Evolutionary conservation across 2,888 invertebrate species (phyloP).

Genomic region (Abrostola tripartita): DNA sequence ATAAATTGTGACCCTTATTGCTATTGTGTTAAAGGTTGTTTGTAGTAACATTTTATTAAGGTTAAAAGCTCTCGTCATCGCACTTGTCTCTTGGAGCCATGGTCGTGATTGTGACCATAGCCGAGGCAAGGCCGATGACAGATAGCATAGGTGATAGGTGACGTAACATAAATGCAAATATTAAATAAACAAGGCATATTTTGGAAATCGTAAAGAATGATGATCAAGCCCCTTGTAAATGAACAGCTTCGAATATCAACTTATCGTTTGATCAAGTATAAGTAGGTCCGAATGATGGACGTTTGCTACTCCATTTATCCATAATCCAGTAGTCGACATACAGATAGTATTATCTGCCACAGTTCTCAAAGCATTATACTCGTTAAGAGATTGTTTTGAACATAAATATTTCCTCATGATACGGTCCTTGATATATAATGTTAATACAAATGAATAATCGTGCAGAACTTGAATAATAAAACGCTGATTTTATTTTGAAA

Average conservation of each 20-base stretch:
- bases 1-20: constrained; percentile 38
- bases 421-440: constrained; percentile 27
- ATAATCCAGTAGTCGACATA: constrained; percentile 30
- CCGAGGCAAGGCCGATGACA: constrained; percentile 55
- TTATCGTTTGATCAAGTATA: constrained; percentile 5
- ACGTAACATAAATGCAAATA: constrained; percentile 49
- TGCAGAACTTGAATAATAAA: neutral
- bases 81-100: constrained; percentile 47
- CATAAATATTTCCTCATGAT: constrained; percentile 38
- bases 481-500: neutral
- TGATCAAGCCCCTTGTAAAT: constrained; percentile 8
- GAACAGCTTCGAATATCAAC: constrained; percentile 19
- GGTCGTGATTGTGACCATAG: constrained; percentile 60
- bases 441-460: constrained; percentile 1
- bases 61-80: constrained; percentile 61
- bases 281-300: constrained; percentile 9
- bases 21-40: constrained; percentile 34
- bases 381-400: constrained; percentile 25
- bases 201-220: constrained; percentile 20
- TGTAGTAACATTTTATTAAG: constrained; percentile 42
- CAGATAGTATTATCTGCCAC: constrained; percentile 39
- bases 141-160: constrained; percentile 47
- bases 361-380: constrained; percentile 26
- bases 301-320: constrained; percentile 14
- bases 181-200: constrained; percentile 46